Evolutionary conservation across 2,888 invertebrate genomes (phyloP), one percentile per base, ranked within the genome.

Genomic region (Petrolisthes cinctipes): DNA sequence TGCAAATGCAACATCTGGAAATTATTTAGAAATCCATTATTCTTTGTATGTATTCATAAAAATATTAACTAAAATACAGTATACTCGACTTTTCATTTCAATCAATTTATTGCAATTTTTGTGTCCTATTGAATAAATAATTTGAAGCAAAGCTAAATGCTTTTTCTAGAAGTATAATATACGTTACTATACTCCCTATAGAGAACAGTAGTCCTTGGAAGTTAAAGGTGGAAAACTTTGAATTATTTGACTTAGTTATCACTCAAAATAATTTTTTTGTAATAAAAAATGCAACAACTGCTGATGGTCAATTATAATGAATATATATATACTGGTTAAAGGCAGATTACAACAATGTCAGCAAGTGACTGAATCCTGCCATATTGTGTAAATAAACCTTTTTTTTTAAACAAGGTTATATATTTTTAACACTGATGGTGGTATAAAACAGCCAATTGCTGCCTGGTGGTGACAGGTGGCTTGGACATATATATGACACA

Each of bases 401-500:
- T 20, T 57, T 73, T 66, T 61, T 82, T 66, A 66, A 66, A 82
- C 82, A 75, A 83, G 75, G 20, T 23, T 75, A 20, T 37, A 75
- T 61, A 73, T 54, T 51, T 53, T 73, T 75, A 71, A 71, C n/a
- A 71, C 56, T 54, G 73, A 37, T 73, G 54, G 79, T 80, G 84
- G 84, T 84, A 84, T 83, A 88, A 84, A 84, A 88, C 66, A 68
- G 83, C 84, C 84, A 80, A 83, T 81, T 84, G 80, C 79, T 84
- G 79, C 84, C 84, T 88, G 80, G 75, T 83, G 83, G 23, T 83
- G 80, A 66, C 66, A 83, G 61, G 83, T 37, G 53, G 57, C 78
- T 73, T 61, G 23, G 71, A n/a, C 71, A 71, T 14, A n/a, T 71
- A 54, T 61, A 53, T 79, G 75, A 81, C 56, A 56, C 81, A 57